phyloP scores from a whole-genome alignment of 2,113 vertebrate genomes.

The Crotalus helleri region DNA sequence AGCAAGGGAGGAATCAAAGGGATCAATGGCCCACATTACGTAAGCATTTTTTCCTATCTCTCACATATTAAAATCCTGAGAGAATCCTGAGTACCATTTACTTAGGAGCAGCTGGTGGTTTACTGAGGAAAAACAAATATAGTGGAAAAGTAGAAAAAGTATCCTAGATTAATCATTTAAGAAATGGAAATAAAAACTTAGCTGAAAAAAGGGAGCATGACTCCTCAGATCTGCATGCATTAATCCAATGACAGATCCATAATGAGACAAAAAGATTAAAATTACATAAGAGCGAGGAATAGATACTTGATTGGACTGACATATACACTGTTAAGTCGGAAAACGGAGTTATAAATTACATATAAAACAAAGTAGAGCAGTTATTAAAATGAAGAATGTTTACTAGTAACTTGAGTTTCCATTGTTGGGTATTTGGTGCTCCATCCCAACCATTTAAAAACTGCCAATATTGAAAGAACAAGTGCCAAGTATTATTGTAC shows the following conservation, averaged over 20 bases:
- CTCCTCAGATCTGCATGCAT: conserved; percentile 30
- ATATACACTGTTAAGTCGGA: conserved; percentile 41
- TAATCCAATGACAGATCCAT: conserved; percentile 40
- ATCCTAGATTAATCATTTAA: conserved; percentile 40
- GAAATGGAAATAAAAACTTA: conserved; percentile 51
- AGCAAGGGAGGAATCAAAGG: conserved; percentile 50
- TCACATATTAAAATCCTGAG: conserved; percentile 67
- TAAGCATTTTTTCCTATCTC: conserved; percentile 55
- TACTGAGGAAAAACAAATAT: conserved; percentile 53
- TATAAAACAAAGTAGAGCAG: conserved; percentile 44
- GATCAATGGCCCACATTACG: conserved; percentile 61
- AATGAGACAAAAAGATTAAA: conserved; percentile 50
- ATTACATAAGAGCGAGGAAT: conserved; percentile 45
- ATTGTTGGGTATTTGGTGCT: conserved; percentile 22
- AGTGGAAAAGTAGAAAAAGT: conserved; percentile 40
- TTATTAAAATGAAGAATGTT: conserved; percentile 51
- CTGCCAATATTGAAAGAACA: background rate
- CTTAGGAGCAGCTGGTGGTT: conserved; percentile 65
- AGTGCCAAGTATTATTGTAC: conserved; percentile 28
- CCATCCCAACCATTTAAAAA: conserved; percentile 27
- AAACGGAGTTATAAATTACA: conserved; percentile 59
- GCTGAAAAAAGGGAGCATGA: conserved; percentile 53
- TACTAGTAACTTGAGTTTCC: conserved; percentile 36
- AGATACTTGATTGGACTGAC: conserved; percentile 53
- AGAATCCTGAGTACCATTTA: conserved; percentile 71